Conservation (phyloP, 2,113 vertebrate species). For the Clarias batrachus region DNA sequence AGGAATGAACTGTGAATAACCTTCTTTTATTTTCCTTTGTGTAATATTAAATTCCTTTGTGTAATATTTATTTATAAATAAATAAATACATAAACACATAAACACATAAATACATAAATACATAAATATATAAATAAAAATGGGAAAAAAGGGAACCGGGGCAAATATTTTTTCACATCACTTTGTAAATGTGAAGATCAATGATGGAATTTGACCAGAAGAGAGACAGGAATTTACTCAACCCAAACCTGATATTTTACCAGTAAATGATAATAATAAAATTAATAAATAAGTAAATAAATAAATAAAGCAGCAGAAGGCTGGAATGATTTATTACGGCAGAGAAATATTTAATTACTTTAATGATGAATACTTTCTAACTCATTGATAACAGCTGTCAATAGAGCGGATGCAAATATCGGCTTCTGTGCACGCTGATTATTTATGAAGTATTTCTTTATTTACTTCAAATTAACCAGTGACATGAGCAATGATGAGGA, state of each 20-base stretch:
- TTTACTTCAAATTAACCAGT: not conserved
- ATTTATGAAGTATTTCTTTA: not conserved
- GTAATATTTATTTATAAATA: too few relatives aligned
- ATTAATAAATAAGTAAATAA: not conserved
- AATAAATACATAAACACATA: too few relatives aligned
- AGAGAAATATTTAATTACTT: slow-evolving; percentile 13
- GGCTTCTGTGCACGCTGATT: not conserved
- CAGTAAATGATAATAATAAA: not conserved
- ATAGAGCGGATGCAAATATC: not conserved
- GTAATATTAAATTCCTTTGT: too few relatives aligned
- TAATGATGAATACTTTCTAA: slow-evolving; percentile 8
- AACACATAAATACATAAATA: too few relatives aligned
- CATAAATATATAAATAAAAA: too few relatives aligned
- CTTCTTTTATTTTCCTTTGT: too few relatives aligned
- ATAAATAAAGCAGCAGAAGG: not conserved
- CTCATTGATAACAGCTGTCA: slow-evolving; percentile 11
- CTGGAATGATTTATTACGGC: slow-evolving; percentile 11
- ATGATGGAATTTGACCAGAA: not conserved
- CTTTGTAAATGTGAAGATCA: not conserved
- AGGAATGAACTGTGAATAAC: too few relatives aligned
- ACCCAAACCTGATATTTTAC: not conserved
- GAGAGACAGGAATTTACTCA: not conserved
- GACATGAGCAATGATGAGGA: not conserved
- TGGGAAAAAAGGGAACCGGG: too few relatives aligned
- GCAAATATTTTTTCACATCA: too few relatives aligned